Percentiles rank a stretch among this genome's conserved stretches.
phyloP scores from a whole-genome alignment of 2,888 invertebrate species.

The Onchidella celtica region DNA sequence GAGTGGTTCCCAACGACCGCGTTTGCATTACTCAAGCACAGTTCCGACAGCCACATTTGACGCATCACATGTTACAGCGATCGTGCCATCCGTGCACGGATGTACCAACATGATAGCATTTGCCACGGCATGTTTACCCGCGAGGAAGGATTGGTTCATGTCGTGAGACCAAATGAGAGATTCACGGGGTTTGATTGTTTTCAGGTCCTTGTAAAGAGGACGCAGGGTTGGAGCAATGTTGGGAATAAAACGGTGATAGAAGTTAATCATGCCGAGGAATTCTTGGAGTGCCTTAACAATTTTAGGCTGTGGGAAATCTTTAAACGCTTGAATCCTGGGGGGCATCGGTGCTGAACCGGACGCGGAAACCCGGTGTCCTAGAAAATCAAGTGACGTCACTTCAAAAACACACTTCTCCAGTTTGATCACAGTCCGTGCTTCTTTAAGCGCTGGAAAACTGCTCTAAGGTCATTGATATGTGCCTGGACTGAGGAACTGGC shows the following conservation, averaged over 20 bases:
- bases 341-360: slow-evolving; percentile 8
- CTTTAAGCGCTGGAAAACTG: slow-evolving; percentile 1
- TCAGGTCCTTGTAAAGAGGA: slow-evolving; percentile 5
- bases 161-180: neutral
- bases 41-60: slow-evolving; percentile 17
- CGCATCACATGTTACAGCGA: slow-evolving; percentile 13
- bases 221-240: neutral
- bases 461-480: neutral
- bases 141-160: slow-evolving; percentile 7
- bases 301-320: slow-evolving; percentile 13
- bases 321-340: neutral
- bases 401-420: slow-evolving; percentile 35
- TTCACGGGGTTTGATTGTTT: neutral
- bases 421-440: slow-evolving; percentile 12
- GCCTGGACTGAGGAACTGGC: slow-evolving; percentile 6
- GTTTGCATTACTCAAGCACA: slow-evolving; percentile 3
- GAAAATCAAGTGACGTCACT: slow-evolving; percentile 1
- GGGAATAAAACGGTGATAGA: slow-evolving; percentile 19
- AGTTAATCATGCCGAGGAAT: slow-evolving; percentile 9
- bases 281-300: slow-evolving; percentile 15
- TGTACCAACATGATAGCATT: slow-evolving; percentile 3
- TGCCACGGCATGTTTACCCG: neutral
- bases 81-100: neutral
- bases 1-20: slow-evolving; percentile 4
- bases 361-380: slow-evolving; percentile 15